Percentiles rank a stretch among this genome's conserved stretches.
phyloP scores from a whole-genome alignment of 1,140 invertebrate species.

The Steinernema feltiae region DNA sequence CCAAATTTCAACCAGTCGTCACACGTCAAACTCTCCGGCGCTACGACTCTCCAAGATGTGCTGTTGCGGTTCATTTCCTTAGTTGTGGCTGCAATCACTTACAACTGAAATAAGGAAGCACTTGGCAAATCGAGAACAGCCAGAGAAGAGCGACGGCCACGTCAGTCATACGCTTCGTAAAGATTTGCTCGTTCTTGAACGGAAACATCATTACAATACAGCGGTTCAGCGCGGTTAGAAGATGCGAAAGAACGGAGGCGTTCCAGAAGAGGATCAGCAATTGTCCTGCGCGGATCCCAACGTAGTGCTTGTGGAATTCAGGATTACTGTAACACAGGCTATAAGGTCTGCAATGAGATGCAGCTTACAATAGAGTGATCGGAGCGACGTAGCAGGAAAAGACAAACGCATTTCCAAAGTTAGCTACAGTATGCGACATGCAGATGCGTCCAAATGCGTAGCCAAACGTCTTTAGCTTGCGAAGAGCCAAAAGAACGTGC shows the following conservation, averaged over 20 bases:
- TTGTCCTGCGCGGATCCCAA: neutral
- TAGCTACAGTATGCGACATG: slow-evolving; percentile 8
- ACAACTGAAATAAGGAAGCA: neutral
- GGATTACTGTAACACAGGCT: neutral
- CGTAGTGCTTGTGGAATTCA: neutral
- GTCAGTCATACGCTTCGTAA: neutral
- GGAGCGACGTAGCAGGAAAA: neutral
- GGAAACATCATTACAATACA: neutral
- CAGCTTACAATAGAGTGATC: neutral
- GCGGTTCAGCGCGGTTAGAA: neutral
- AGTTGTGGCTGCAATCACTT: too few species aligned
- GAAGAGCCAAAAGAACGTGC: neutral
- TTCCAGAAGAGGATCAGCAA: neutral
- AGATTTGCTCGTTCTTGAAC: neutral
- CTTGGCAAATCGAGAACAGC: neutral
- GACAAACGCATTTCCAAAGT: neutral
- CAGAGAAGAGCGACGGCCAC: neutral
- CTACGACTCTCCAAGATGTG: too few species aligned
- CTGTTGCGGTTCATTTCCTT: too few species aligned
- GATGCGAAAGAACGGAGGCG: neutral
- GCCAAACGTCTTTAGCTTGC: neutral
- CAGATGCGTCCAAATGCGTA: neutral
- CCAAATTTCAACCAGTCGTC: too few species aligned
- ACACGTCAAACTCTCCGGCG: too few species aligned
- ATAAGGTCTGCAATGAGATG: neutral